Evolutionary conservation across 2,888 invertebrate genomes (phyloP).

Genomic region (Octodonta nipae): DNA sequence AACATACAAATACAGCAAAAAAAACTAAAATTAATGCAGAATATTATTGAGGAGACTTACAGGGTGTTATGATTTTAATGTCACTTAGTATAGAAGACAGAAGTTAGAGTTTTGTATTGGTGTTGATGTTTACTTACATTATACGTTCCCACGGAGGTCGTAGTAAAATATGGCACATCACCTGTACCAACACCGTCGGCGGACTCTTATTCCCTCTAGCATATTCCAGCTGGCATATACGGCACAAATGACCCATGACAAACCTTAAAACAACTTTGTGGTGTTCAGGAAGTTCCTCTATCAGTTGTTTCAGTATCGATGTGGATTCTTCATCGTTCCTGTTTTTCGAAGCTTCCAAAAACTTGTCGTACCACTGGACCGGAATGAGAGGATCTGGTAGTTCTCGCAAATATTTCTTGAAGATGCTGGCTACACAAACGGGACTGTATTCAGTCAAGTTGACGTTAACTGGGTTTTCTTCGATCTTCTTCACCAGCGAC

Average conservation of each 20-base stretch:
- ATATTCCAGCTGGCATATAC: conserved; percentile 55
- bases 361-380: conserved; percentile 56
- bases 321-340: conserved; percentile 43
- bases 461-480: conserved; percentile 32
- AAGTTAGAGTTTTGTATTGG: too few species aligned
- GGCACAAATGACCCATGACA: conserved; percentile 57
- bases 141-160: conserved; percentile 66
- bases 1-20: too few species aligned
- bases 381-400: conserved; percentile 65
- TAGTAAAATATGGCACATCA: conserved; percentile 57
- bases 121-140: too few species aligned
- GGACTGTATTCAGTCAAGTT: conserved; percentile 40
- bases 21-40: too few species aligned
- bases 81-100: too few species aligned
- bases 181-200: conserved; percentile 53
- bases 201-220: conserved; percentile 49
- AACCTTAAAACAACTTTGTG: conserved; percentile 49
- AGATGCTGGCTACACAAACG: conserved; percentile 44
- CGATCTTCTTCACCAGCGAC: conserved; percentile 42
- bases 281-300: conserved; percentile 48
- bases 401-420: conserved; percentile 61
- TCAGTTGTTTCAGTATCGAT: conserved; percentile 39
- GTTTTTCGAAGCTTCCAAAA: conserved; percentile 42
- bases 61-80: too few species aligned
- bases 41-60: too few species aligned